Base-by-base conservation (phyloP, 2,888 invertebrate genomes). In the Spilarctia lutea region DNA sequence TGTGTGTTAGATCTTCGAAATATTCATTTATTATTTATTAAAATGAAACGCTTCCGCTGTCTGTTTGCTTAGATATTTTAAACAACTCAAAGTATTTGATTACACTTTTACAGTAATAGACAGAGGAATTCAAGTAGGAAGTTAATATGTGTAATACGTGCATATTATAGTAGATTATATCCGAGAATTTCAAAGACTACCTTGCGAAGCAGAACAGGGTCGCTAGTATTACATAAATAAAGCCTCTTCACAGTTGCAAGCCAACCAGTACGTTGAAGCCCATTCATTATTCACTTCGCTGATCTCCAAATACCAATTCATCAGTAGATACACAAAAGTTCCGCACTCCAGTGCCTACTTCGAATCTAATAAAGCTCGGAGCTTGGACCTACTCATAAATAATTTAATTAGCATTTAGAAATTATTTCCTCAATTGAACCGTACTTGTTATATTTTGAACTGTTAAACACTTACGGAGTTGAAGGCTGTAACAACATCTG, bases 371-470 rank as follows among this genome's bases (percentile, higher is more conserved):
- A 27, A 68, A 63, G 30, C 60, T 63, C 16, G 11, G 27, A 63
- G 52, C 60, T 63, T 18, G 72, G 72, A 75, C 71, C 71, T 60
- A 67, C 76, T 79, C 85, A 77, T 83, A 78, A 81, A 82, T 63
- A 76, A 82, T 81, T 79, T 79, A 84, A 84, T 83, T 81, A 82
- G 76, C 81, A 74, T 75, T 84, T 81, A 48, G 63, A 42, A 78
- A 84, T 69, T 68, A 71, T 76, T 75, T 77, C 66, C 71, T 67
- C 70, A 78, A 78, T 75, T 72, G 76, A 76, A 52, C 69, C 60
- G 27, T 30, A 63, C 60, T 63, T 63, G 16, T 63, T 63, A 7
- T 63, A 63, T 30, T 63, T 63, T 27, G 27, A 63, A 63, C 27
- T 30, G 60, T 30, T 60, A 60, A 60, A 30, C 3, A 27, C 60